Evolutionary conservation across 2,797 vertebrate genomes (phyloP).

Genomic region (Pseudochromis fuscus): DNA sequence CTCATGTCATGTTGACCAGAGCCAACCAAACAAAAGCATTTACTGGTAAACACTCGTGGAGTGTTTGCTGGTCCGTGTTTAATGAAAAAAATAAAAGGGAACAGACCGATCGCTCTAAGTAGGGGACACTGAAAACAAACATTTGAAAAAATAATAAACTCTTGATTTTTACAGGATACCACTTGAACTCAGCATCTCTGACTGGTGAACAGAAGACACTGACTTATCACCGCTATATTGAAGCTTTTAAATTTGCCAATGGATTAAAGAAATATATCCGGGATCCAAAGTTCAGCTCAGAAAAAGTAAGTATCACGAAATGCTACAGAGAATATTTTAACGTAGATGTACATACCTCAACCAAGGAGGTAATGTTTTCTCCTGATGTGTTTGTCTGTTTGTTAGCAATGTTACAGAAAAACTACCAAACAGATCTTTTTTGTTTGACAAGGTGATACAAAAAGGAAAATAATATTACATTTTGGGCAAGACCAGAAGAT

Average conservation of each 20-base stretch:
- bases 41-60: background rate
- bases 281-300: constrained; percentile 81
- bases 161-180: constrained; percentile 83
- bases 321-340: background rate
- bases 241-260: constrained; percentile 91
- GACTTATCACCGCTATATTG: constrained; percentile 87
- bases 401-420: too few relatives aligned
- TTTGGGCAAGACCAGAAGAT: too few relatives aligned
- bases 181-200: constrained; percentile 74
- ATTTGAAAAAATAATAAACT: background rate
- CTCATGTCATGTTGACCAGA: constrained; percentile 16
- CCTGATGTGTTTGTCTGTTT: too few relatives aligned
- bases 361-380: too few relatives aligned
- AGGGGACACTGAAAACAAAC: background rate
- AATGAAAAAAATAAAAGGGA: too few relatives aligned
- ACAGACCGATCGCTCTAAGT: background rate
- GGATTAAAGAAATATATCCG: constrained; percentile 81
- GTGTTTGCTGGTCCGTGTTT: background rate
- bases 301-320: constrained; percentile 56
- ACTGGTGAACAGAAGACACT: constrained; percentile 58
- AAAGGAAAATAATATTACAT: too few relatives aligned
- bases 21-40: background rate
- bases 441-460: too few relatives aligned
- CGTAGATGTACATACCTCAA: accelerated
- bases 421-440: too few relatives aligned